These are phyloP conservation scores for Drosophila tropicalis DNA, from an alignment of 1,140 invertebrate genomes.

Conservation along the genomic window DNA sequence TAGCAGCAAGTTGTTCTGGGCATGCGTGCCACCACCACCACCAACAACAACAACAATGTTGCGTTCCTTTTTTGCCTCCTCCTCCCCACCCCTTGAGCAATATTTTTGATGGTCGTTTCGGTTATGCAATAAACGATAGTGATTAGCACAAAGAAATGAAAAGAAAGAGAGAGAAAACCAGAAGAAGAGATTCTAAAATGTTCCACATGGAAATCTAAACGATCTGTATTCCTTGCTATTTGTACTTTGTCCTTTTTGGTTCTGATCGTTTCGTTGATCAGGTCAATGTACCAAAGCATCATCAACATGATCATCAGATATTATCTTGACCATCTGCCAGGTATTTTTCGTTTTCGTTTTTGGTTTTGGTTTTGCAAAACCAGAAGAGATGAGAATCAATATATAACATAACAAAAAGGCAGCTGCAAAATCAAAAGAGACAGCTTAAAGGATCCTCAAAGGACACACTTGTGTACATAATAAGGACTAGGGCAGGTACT, in stretches of 20 bases:
- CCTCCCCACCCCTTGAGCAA: constrained; percentile 25
- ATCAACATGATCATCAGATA: constrained; percentile 48
- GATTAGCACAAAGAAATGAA: no score
- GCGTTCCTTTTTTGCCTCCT: constrained; percentile 26
- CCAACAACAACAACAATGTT: constrained; percentile 45
- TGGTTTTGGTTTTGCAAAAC: constrained; percentile 23
- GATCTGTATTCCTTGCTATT: neutral
- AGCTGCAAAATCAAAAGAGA: constrained; percentile 48
- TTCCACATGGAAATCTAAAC: no score
- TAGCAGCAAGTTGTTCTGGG: constrained; percentile 43
- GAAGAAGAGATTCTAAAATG: no score
- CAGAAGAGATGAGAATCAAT: constrained; percentile 53
- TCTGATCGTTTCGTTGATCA: constrained; percentile 9
- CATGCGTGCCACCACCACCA: constrained; percentile 64
- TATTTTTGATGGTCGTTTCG: constrained; percentile 24
- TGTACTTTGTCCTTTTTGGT: neutral
- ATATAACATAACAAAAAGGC: constrained; percentile 30
- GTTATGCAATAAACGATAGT: constrained; percentile 7
- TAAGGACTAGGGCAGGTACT: constrained; percentile 46
- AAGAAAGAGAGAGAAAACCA: no score
- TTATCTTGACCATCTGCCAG: constrained; percentile 68
- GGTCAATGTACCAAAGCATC: constrained; percentile 62
- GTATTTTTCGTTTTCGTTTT: constrained; percentile 26
- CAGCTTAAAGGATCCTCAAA: neutral
- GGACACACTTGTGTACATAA: constrained; percentile 19